A percentile compares a stretch with the other conserved stretches of the same genome.
These are phyloP conservation scores for Phalangium opilio DNA, from an alignment of 2,888 invertebrate genomes.

Conservation along the genomic window DNA sequence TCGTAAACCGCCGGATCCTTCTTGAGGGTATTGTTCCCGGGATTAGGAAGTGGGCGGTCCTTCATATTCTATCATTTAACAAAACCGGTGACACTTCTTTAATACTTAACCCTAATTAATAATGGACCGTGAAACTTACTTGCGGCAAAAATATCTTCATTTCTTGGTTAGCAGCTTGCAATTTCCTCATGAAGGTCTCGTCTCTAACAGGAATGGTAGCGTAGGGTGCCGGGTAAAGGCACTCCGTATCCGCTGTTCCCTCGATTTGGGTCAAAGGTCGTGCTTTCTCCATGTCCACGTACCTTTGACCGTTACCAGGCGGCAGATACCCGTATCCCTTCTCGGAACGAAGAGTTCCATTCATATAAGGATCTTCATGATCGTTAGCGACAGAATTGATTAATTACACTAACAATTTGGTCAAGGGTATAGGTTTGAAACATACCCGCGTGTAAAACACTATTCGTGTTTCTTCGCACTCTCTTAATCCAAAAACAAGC, in stretches of 20 bases:
- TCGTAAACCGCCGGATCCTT: constrained; percentile 17
- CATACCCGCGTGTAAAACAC: neutral
- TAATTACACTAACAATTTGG: neutral
- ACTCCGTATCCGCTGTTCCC: constrained; percentile 9
- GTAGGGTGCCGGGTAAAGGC: constrained; percentile 12
- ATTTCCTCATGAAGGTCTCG: constrained; percentile 8
- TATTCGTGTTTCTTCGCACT: constrained; percentile 5
- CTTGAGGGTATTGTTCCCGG: constrained; percentile 11
- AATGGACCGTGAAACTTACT: too few species aligned
- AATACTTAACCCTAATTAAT: too few species aligned
- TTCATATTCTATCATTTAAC: constrained; percentile 12
- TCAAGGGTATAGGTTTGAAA: neutral
- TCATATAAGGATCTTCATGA: neutral
- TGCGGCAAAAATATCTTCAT: constrained; percentile 14
- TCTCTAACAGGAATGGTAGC: constrained; percentile 16
- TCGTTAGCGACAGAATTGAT: neutral
- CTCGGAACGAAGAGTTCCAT: constrained; percentile 14
- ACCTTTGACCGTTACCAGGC: constrained; percentile 9
- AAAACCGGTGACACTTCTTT: too few species aligned
- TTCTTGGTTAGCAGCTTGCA: constrained; percentile 13
- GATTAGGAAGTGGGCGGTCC: constrained; percentile 15
- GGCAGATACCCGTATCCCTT: constrained; percentile 14
- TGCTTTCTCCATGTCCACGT: constrained; percentile 17
- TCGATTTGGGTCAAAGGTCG: constrained; percentile 11
- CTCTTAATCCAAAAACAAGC: constrained; percentile 16